Conservation (phyloP, 2,113 vertebrate species). For the Vulpes ferrilata region DNA sequence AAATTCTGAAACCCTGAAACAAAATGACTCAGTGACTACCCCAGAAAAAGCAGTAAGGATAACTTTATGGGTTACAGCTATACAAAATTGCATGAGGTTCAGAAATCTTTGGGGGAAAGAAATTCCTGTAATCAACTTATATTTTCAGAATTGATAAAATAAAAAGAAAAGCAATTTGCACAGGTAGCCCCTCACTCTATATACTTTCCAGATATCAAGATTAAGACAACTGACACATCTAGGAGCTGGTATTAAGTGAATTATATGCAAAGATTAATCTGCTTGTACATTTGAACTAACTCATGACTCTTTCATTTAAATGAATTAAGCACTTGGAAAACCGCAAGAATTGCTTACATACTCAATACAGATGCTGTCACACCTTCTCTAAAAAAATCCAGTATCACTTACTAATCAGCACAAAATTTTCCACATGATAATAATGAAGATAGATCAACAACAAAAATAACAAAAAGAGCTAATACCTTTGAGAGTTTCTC, state of each 20-base stretch:
- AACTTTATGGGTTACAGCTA: not conserved
- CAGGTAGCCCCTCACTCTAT: not conserved
- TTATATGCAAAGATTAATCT: conserved; percentile 51
- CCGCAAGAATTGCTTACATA: not conserved
- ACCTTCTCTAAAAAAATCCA: not conserved
- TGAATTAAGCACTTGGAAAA: conserved; percentile 24
- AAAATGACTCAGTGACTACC: not conserved
- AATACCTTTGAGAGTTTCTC: not conserved
- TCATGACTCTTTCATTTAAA: conserved; percentile 51
- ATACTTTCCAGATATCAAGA: not conserved
- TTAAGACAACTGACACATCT: not conserved
- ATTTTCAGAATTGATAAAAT: conserved; percentile 24
- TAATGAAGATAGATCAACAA: not conserved
- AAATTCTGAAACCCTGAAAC: conserved; percentile 46
- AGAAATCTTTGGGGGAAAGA: not conserved
- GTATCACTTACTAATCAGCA: not conserved
- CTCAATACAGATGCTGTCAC: not conserved
- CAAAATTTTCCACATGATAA: not conserved
- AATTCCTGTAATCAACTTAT: not conserved
- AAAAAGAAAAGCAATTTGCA: conserved; percentile 7
- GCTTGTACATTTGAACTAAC: conserved; percentile 31
- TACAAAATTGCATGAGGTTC: not conserved
- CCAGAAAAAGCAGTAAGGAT: not conserved
- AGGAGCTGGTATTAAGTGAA: not conserved
- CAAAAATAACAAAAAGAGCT: not conserved